A percentile compares a stretch with the other conserved stretches of the same genome.
These are phyloP conservation scores for Epistrophe eligans DNA, from an alignment of 2,888 invertebrate genomes.

Conservation along the genomic window DNA sequence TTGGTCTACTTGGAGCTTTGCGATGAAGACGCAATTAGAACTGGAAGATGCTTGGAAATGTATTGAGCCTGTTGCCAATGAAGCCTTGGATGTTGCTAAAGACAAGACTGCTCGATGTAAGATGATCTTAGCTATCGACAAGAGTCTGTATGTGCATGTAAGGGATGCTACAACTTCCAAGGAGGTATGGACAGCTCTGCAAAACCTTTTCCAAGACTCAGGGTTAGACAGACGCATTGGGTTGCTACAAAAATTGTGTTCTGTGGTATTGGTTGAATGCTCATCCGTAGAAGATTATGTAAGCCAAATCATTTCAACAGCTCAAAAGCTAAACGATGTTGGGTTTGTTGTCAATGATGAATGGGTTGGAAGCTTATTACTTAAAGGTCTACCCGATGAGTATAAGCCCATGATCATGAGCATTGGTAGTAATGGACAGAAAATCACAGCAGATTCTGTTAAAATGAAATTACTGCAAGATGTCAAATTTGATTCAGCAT, in stretches of 20 bases:
- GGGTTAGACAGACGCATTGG: constrained; percentile 34
- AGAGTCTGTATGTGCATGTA: constrained; percentile 26
- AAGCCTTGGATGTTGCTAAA: background rate
- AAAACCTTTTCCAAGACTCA: constrained; percentile 34
- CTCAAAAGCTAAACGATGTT: background rate
- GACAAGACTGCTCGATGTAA: background rate
- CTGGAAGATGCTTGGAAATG: too few relatives aligned
- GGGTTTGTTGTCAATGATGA: constrained; percentile 7
- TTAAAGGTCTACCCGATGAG: background rate
- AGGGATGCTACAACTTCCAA: constrained; percentile 17
- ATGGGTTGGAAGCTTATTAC: constrained; percentile 11
- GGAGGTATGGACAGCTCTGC: constrained; percentile 5
- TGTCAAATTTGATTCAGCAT: background rate
- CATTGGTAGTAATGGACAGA: background rate
- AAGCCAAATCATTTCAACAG: background rate
- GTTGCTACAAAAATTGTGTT: constrained; percentile 23
- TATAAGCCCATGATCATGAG: constrained; percentile 7
- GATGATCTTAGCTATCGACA: constrained; percentile 21
- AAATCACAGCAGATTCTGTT: constrained; percentile 7
- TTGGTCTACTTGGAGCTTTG: too few relatives aligned
- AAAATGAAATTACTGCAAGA: constrained; percentile 10
- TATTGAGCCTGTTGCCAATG: too few relatives aligned
- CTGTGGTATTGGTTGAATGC: background rate
- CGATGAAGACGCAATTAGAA: too few relatives aligned
- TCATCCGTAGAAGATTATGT: constrained; percentile 1